A percentile compares a stretch with the other conserved stretches of the same genome.
Conservation (phyloP, 2,797 vertebrate species). For the Aulostomus chinensis region DNA sequence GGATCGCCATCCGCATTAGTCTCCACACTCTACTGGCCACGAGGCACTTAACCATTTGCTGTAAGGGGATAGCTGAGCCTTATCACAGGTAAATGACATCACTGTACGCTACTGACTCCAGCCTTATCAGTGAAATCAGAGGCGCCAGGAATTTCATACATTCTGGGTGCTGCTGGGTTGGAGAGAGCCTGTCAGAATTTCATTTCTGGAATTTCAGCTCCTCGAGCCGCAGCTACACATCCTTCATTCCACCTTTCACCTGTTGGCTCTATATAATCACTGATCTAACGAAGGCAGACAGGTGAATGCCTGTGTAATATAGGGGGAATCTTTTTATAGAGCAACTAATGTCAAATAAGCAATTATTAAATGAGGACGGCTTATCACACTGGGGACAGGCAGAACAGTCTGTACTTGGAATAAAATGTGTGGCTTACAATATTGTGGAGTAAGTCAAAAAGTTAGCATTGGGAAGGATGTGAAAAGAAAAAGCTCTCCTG, state of each 20-base stretch:
- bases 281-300: constrained; percentile 66
- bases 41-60: constrained; percentile 59
- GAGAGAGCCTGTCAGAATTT: constrained; percentile 63
- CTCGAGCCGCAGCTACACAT: constrained; percentile 49
- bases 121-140: constrained; percentile 70
- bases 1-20: constrained; percentile 61
- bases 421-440: constrained; percentile 47
- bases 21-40: constrained; percentile 52
- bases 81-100: constrained; percentile 59
- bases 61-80: constrained; percentile 39
- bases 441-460: constrained; percentile 66
- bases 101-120: constrained; percentile 55
- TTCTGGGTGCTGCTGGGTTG: constrained; percentile 29
- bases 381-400: constrained; percentile 70
- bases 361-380: constrained; percentile 67
- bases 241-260: constrained; percentile 63
- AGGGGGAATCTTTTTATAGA: constrained; percentile 69
- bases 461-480: constrained; percentile 25
- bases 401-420: constrained; percentile 42
- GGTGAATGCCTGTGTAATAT: constrained; percentile 48
- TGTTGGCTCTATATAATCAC: constrained; percentile 66
- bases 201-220: constrained; percentile 71
- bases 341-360: constrained; percentile 73
- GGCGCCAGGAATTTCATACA: constrained; percentile 46
- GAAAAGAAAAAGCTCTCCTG: constrained; percentile 7